Conservation (phyloP, 2,888 invertebrate genomes). For the Dendrolimus pini region DNA sequence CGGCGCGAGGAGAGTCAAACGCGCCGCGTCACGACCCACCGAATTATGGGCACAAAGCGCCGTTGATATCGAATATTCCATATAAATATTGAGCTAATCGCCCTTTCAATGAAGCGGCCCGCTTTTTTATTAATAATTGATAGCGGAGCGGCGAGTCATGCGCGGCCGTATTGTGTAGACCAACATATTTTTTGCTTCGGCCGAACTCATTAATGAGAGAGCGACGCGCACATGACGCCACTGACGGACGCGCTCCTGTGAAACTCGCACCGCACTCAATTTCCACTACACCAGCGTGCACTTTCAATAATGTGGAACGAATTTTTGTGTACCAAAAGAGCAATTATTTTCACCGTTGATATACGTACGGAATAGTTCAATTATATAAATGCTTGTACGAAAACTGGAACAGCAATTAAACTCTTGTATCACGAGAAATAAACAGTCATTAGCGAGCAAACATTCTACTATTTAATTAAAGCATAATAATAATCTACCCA, state of each 20-base stretch:
- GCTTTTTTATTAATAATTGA: constrained; percentile 77
- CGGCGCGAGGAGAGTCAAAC: constrained; percentile 38
- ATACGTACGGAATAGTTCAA: not conserved
- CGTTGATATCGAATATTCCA: constrained; percentile 77
- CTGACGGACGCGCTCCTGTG: constrained; percentile 34
- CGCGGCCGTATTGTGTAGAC: constrained; percentile 65
- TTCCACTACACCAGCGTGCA: constrained; percentile 45
- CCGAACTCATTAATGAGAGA: constrained; percentile 63
- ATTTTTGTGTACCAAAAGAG: constrained; percentile 44
- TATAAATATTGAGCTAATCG: constrained; percentile 78
- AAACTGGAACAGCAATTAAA: not conserved
- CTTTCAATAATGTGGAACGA: constrained; percentile 54
- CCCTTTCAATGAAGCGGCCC: constrained; percentile 76
- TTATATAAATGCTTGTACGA: not conserved
- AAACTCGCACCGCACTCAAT: constrained; percentile 56
- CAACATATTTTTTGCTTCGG: constrained; percentile 68
- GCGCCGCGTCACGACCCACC: constrained; percentile 71
- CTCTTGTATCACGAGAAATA: not conserved
- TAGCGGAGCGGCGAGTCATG: constrained; percentile 72
- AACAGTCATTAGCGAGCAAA: not conserved
- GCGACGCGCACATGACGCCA: constrained; percentile 52
- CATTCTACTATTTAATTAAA: constrained; percentile 1
- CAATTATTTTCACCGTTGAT: not conserved
- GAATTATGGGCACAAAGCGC: constrained; percentile 74
- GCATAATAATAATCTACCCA: not conserved